phyloP scores from a whole-genome alignment of 2,888 invertebrate species.

The Pogonocherus hispidulus region DNA sequence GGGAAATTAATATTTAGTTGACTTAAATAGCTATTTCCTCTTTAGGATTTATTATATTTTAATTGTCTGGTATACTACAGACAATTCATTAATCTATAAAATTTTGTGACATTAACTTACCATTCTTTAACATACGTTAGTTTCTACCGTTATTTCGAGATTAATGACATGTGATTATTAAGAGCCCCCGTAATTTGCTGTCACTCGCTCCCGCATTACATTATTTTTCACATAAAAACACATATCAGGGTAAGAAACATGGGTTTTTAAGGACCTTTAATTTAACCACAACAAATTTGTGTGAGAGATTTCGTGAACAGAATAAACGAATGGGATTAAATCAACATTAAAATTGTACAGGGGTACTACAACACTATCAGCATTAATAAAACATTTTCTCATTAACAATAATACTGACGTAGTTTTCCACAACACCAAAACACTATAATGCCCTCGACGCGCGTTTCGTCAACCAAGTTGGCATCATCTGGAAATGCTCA shows the following conservation, averaged over 20 bases:
- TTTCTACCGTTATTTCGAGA: slow-evolving; percentile 7
- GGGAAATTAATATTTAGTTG: slow-evolving; percentile 41
- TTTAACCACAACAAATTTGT: background rate
- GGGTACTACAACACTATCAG: too few relatives aligned
- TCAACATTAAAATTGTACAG: too few relatives aligned
- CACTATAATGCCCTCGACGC: too few relatives aligned
- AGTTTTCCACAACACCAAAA: too few relatives aligned
- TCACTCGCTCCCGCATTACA: slow-evolving; percentile 23
- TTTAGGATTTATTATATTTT: slow-evolving; percentile 55
- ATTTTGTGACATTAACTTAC: slow-evolving; percentile 7
- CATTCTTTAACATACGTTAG: slow-evolving; percentile 3
- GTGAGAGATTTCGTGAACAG: slow-evolving; percentile 1
- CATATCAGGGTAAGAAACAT: slow-evolving; percentile 18
- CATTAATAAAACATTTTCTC: too few relatives aligned
- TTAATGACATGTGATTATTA: slow-evolving; percentile 14
- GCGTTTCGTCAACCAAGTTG: too few relatives aligned
- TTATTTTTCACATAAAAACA: slow-evolving; percentile 20
- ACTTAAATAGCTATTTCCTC: slow-evolving; percentile 59
- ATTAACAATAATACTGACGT: too few relatives aligned
- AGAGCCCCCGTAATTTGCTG: slow-evolving; percentile 10
- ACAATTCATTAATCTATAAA: slow-evolving; percentile 18
- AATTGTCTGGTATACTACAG: slow-evolving; percentile 22
- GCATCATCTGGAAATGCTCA: too few relatives aligned
- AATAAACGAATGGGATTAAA: too few relatives aligned
- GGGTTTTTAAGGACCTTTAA: background rate